phyloP scores from a whole-genome alignment of 1,140 invertebrate species.

The Nilaparvata lugens region DNA sequence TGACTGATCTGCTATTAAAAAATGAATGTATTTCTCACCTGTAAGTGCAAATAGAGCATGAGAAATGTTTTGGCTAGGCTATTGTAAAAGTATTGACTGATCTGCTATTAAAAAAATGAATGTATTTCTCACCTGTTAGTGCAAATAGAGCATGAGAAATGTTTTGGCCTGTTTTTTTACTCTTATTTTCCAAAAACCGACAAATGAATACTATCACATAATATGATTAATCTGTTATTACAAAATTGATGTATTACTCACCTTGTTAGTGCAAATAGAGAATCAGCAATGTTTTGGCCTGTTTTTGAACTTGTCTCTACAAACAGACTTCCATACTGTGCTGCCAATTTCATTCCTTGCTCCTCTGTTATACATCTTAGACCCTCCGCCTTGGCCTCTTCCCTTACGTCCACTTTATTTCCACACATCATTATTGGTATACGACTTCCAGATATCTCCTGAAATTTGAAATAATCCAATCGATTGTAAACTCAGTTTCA shows the following conservation, averaged over 20 bases:
- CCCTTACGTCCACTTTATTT: conserved; percentile 25
- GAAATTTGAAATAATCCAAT: no score
- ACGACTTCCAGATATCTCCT: conserved; percentile 22
- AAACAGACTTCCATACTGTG: conserved; percentile 19
- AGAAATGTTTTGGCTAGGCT: conserved; percentile 22
- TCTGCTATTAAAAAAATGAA: no score
- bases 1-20: no score
- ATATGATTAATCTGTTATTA: no score
- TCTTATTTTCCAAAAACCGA: conserved; percentile 23
- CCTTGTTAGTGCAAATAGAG: conserved; percentile 21
- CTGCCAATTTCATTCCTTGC: conserved; percentile 21
- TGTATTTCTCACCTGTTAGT: conserved; percentile 23
- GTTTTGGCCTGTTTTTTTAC: conserved; percentile 23
- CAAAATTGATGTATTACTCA: no score
- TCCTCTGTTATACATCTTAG: conserved; percentile 18
- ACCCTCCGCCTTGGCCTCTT: conserved; percentile 16
- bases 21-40: no score
- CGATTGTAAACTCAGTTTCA: no score
- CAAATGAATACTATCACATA: no score
- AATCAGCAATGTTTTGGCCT: conserved; percentile 22
- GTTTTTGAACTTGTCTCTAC: conserved; percentile 27
- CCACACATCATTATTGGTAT: conserved; percentile 24
- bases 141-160: conserved; percentile 21
- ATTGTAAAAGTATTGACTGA: no score
- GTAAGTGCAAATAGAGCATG: conserved; percentile 19